Base-by-base conservation (phyloP, 2,113 vertebrate species). In the Hydrolagus affinis region DNA sequence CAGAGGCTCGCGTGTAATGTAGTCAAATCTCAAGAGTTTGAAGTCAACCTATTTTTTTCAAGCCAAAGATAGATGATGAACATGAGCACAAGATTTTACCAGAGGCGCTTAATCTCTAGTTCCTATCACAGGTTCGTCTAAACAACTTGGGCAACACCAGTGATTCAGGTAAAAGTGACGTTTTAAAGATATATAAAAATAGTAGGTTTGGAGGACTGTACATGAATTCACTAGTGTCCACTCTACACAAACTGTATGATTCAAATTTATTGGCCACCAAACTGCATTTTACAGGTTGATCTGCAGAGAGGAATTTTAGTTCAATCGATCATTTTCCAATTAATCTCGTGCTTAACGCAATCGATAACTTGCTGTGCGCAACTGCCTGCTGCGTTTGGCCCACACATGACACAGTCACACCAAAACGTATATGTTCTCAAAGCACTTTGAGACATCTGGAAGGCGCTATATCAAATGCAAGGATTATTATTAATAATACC, bases 111-210 rank as follows among this genome's bases (percentile, higher is more conserved):
- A 15, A n/a, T n/a, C 60, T n/a, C 10, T 83, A 17, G 30, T 30
- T 30, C 9, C 62, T 30, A 64, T 83, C 59, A 66, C 60, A 19
- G 60, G 23, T 83, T 83, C n/a, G 77, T 64, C 60, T 30, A 66
- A 83, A 83, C n/a, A 30, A 56, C 15, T 80, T 64, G 60, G 77
- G 19, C 77, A 83, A 30, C 25, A 11, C 77, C 23, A 83, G 60
- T 83, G 60, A 83, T 19, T 30, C 77, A 19, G 77, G 10, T 30
- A 28, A 83, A 25, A 8, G 1, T 30, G 3, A 14, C 25, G n/a
- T n/a, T n/a, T n/a, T n/a, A n/a, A n/a, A n/a, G n/a, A n/a, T n/a
- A n/a, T n/a, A n/a, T n/a, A n/a, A n/a, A n/a, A n/a, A n/a, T n/a
- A n/a, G n/a, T n/a, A n/a, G n/a, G n/a, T n/a, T n/a, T n/a, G n/a